These are phyloP conservation scores for Neolamprologus devosi DNA, from an alignment of 2,113 vertebrate genomes.

Conservation along the genomic window DNA sequence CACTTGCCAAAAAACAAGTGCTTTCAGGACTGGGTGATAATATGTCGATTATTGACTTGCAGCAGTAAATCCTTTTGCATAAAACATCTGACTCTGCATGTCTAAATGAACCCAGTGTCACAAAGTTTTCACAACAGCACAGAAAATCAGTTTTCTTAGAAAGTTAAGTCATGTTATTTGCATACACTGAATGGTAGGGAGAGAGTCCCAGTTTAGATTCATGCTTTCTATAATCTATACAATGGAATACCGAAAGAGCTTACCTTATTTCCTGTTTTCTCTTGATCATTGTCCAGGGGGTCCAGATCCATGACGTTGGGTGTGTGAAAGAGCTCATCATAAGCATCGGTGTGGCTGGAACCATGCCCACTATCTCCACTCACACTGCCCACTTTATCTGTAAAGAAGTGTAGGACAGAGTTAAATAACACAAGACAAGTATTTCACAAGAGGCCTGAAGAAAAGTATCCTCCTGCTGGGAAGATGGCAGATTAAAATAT, in stretches of 20 bases:
- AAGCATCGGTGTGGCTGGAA: conserved; percentile 72
- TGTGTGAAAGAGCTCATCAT: conserved; percentile 88
- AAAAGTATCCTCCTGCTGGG: neutral
- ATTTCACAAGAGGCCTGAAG: neutral
- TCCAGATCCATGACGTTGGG: conserved; percentile 66
- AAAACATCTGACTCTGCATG: neutral
- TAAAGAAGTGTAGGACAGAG: neutral
- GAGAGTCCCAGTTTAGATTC: neutral
- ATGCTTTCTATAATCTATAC: neutral
- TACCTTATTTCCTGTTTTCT: conserved; percentile 74
- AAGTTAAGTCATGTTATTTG: neutral
- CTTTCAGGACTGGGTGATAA: neutral
- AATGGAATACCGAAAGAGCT: neutral
- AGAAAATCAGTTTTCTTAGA: neutral
- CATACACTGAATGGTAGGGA: neutral
- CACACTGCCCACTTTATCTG: conserved; percentile 73
- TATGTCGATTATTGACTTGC: neutral
- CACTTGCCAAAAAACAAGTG: neutral
- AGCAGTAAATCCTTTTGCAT: neutral
- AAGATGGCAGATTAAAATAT: neutral
- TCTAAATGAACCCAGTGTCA: neutral
- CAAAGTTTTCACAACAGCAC: neutral
- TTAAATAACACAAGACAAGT: neutral
- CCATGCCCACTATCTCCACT: conserved; percentile 73
- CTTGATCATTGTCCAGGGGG: conserved; percentile 74